Percentiles rank a stretch among this genome's conserved stretches.
These are phyloP conservation scores for Drosophila rhopaloa DNA, from an alignment of 1,140 invertebrate species.

Conservation along the genomic window DNA sequence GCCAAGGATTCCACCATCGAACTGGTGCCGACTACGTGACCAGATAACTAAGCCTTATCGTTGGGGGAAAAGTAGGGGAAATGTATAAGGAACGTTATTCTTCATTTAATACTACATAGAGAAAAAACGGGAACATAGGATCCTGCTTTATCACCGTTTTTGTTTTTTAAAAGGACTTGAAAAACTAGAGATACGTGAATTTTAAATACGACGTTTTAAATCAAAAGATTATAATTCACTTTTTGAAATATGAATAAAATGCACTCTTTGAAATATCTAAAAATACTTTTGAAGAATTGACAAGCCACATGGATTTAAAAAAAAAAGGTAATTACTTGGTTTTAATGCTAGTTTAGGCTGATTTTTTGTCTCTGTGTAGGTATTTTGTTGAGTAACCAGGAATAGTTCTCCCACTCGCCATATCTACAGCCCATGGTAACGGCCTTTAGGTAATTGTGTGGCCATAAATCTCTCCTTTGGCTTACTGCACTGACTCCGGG, in stretches of 20 bases:
- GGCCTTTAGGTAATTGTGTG: constrained; percentile 64
- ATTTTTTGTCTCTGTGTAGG: neutral
- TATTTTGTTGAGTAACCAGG: constrained; percentile 5
- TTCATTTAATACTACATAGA: constrained; percentile 6
- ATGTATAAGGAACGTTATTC: constrained; percentile 30
- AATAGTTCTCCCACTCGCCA: constrained; percentile 29
- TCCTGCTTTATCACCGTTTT: too few relatives aligned
- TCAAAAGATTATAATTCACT: too few relatives aligned
- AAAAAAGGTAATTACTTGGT: too few relatives aligned
- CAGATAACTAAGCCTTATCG: constrained; percentile 61
- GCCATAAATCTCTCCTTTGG: constrained; percentile 69
- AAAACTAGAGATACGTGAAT: too few relatives aligned
- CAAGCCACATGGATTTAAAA: too few relatives aligned
- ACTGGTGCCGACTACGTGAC: constrained; percentile 60
- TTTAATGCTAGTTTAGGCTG: too few relatives aligned
- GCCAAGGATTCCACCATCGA: constrained; percentile 20
- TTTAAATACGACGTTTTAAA: too few relatives aligned
- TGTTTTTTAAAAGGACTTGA: too few relatives aligned
- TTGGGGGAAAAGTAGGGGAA: neutral
- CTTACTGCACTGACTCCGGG: constrained; percentile 49
- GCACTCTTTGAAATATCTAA: too few relatives aligned
- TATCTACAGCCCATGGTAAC: constrained; percentile 20
- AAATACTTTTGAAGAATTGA: too few relatives aligned
- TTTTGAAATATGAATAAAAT: too few relatives aligned
- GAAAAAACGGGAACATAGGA: neutral